Evolutionary conservation across 2,113 vertebrate genomes (phyloP).

Genomic region (Desmodus rotundus): DNA sequence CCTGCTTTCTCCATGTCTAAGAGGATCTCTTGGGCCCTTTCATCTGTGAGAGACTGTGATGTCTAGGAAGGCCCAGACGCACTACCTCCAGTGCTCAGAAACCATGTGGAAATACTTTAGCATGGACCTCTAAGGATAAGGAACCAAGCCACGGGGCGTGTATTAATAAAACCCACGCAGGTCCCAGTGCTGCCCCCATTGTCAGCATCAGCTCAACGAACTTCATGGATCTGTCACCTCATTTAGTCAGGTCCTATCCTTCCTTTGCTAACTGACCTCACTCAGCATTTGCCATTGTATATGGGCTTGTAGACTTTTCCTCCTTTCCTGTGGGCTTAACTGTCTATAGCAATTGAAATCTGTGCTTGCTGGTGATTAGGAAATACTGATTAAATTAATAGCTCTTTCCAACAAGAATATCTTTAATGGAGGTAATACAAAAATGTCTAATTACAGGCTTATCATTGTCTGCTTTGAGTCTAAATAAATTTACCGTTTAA

Average conservation of each 20-base stretch:
- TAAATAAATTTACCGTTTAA: conserved; percentile 56
- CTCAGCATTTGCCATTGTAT: not conserved
- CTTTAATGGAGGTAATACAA: conserved; percentile 9
- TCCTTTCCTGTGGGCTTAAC: not conserved
- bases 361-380: not conserved
- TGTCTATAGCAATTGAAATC: not conserved
- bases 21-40: not conserved
- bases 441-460: conserved; percentile 26
- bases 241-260: not conserved
- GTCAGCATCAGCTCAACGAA: no score
- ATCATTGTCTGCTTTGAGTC: conserved; percentile 22
- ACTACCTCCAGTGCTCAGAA: not conserved
- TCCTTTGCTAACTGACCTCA: not conserved
- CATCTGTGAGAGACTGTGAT: not conserved
- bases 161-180: not conserved
- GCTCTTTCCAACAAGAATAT: not conserved
- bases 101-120: not conserved
- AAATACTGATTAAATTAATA: conserved; percentile 29
- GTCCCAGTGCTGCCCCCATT: fast-evolving
- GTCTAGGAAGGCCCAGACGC: not conserved
- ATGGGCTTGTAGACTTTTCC: not conserved
- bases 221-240: not conserved
- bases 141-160: not conserved
- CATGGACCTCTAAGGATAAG: not conserved
- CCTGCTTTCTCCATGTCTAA: not conserved